Conservation (phyloP, 1,140 invertebrate species). For the Steinernema feltiae region DNA sequence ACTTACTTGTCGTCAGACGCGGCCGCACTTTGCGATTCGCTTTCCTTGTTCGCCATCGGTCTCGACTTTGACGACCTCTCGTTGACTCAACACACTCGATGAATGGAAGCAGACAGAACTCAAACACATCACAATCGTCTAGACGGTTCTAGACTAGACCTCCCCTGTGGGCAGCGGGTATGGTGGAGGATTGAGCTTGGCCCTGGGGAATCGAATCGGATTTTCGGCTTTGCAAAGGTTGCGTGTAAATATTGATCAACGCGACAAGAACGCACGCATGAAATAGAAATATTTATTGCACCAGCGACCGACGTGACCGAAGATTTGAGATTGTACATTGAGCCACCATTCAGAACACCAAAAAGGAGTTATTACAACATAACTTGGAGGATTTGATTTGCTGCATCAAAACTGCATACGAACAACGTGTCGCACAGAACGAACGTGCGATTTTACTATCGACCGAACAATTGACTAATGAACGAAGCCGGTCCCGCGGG, state of each 20-base stretch:
- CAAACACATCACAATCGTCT: no score
- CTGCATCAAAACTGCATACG: background rate
- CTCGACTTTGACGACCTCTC: no score
- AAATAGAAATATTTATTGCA: conserved; percentile 14
- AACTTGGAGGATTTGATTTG: background rate
- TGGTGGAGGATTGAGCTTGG: no score
- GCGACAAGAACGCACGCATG: no score
- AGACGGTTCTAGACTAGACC: no score
- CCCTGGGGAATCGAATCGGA: no score
- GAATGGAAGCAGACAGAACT: no score
- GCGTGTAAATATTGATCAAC: no score
- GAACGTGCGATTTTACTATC: background rate
- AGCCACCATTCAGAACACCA: background rate
- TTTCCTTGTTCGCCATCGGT: background rate
- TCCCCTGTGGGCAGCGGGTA: no score
- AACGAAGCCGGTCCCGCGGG: background rate
- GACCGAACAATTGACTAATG: conserved; percentile 9
- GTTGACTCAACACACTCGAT: no score
- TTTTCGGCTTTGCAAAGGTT: no score
- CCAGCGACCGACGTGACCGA: background rate
- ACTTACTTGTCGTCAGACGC: background rate
- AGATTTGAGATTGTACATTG: background rate
- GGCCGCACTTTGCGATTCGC: background rate
- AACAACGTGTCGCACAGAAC: background rate
- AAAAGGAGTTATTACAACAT: background rate